Evolutionary conservation across 2,113 vertebrate genomes (phyloP).

Genomic region (Ictidomys tridecemlineatus): DNA sequence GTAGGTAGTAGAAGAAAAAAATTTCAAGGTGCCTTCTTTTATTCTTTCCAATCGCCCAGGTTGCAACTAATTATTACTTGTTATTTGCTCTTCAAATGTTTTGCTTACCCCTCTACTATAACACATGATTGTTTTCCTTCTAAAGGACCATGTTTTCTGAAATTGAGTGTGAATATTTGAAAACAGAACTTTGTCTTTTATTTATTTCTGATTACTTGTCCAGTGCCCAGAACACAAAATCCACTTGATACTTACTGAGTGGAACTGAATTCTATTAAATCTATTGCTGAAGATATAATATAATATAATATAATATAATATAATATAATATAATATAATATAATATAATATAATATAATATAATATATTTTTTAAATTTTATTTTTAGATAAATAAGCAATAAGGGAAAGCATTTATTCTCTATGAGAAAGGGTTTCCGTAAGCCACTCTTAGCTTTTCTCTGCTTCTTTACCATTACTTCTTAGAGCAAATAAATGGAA

Average conservation of each 20-base stretch:
- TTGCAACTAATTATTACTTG: not conserved
- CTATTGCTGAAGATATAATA: not conserved
- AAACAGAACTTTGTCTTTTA: constrained; percentile 1
- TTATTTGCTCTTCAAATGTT: constrained; percentile 40
- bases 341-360: too few species aligned
- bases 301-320: too few species aligned
- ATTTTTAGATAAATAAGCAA: not conserved
- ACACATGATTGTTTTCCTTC: not conserved
- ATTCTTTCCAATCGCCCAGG: not conserved
- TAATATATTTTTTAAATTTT: not conserved
- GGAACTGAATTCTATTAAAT: not conserved
- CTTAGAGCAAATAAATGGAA: not conserved
- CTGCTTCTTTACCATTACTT: not conserved
- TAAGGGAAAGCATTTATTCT: not conserved
- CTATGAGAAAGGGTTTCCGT: not conserved
- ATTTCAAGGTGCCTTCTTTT: not conserved
- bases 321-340: too few species aligned
- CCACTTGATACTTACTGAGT: not conserved
- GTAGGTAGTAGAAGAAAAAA: not conserved
- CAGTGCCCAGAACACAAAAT: not conserved
- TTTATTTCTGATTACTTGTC: not conserved
- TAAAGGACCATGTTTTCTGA: not conserved
- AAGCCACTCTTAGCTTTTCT: not conserved
- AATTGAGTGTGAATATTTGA: not conserved
- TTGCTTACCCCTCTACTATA: not conserved